phyloP scores from a whole-genome alignment of 2,113 vertebrate species.

The Coracopsis vasa region DNA sequence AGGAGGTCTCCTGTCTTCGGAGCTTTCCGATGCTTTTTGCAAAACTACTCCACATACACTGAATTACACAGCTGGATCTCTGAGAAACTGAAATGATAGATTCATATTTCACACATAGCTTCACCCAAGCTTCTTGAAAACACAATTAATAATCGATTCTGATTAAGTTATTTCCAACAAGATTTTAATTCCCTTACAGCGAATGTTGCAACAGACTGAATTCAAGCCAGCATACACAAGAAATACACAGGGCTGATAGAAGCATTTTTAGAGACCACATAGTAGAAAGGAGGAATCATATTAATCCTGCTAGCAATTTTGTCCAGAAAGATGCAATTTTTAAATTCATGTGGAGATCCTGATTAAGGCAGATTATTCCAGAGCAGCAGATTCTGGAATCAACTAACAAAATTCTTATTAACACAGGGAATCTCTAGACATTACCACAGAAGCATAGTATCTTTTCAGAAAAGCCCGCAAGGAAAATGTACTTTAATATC shows the following conservation, averaged over 20 bases:
- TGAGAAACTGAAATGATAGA: neutral
- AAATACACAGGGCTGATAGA: neutral
- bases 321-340: neutral
- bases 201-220: neutral
- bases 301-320: neutral
- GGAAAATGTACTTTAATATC: slow-evolving; percentile 33
- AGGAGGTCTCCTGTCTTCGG: neutral
- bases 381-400: slow-evolving; percentile 6
- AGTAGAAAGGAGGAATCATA: neutral
- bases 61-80: neutral
- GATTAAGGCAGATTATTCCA: slow-evolving; percentile 1
- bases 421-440: slow-evolving; percentile 32
- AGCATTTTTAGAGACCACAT: neutral
- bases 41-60: neutral
- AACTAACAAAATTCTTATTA: slow-evolving; percentile 54
- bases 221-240: neutral
- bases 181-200: neutral
- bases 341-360: neutral
- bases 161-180: neutral
- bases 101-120: neutral
- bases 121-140: neutral
- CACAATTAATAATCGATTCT: neutral
- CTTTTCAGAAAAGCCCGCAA: neutral
- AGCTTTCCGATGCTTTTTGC: neutral
- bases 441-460: slow-evolving; percentile 6